Evolutionary conservation across 2,797 vertebrate genomes (phyloP).

Genomic region (Epinephelus coioides): DNA sequence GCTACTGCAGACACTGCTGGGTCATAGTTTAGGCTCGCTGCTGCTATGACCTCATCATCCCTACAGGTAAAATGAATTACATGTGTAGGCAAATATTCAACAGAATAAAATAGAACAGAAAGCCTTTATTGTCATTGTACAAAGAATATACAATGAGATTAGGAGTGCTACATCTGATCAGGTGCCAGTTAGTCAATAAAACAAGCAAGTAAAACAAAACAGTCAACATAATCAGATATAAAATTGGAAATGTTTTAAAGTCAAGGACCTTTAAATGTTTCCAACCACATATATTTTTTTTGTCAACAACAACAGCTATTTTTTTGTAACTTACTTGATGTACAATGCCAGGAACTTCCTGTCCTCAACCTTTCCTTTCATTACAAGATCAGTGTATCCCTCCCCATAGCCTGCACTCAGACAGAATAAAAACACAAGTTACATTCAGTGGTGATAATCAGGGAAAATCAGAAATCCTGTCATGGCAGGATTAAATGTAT

Average conservation of each 20-base stretch:
- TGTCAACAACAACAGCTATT: neutral
- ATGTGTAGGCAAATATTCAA: neutral
- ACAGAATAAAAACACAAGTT: neutral
- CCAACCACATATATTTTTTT: neutral
- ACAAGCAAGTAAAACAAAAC: no score
- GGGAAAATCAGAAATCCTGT: neutral
- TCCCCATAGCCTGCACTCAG: conserved; percentile 84
- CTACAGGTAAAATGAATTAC: conserved; percentile 58
- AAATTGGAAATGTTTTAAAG: no score
- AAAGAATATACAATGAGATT: no score
- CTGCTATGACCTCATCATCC: conserved; percentile 86
- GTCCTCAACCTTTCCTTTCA: conserved; percentile 87
- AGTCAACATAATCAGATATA: neutral
- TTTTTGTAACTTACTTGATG: conserved; percentile 85
- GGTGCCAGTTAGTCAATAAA: no score
- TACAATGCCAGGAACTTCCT: conserved; percentile 89
- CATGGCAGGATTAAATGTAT: neutral
- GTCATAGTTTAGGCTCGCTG: conserved; percentile 89
- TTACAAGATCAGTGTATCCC: conserved; percentile 87
- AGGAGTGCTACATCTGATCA: no score
- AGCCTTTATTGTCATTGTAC: no score
- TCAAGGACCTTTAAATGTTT: neutral
- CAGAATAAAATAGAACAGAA: neutral
- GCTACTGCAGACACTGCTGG: conserved; percentile 88
- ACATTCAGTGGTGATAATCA: neutral